These are phyloP conservation scores for Leucophora obtusa DNA, from an alignment of 2,888 invertebrate genomes.

Conservation along the genomic window DNA sequence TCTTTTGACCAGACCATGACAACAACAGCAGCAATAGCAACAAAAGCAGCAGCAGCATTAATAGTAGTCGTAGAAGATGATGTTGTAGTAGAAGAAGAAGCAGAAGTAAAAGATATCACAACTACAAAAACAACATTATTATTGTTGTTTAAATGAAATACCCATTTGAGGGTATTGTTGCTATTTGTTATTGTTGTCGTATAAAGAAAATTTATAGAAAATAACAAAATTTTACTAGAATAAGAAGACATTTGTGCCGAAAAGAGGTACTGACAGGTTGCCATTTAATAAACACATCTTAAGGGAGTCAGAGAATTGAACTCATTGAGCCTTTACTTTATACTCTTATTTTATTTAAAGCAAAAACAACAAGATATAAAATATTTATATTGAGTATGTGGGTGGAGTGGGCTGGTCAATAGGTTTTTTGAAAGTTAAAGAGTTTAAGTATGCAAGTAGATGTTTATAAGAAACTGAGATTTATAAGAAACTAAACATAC, in stretches of 20 bases:
- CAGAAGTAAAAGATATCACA: conserved; percentile 8
- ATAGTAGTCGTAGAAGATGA: too few species aligned
- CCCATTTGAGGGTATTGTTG: conserved; percentile 55
- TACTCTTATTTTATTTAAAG: conserved; percentile 1
- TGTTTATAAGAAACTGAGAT: conserved; percentile 46
- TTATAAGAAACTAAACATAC: conserved; percentile 29
- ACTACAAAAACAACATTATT: conserved; percentile 24
- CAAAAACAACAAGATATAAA: conserved; percentile 48
- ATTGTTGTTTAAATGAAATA: conserved; percentile 54
- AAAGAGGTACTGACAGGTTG: conserved; percentile 65
- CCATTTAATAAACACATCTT: conserved; percentile 60
- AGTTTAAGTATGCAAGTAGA: conserved; percentile 28
- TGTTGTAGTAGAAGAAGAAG: not conserved
- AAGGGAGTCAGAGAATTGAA: conserved; percentile 37
- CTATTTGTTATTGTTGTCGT: conserved; percentile 13
- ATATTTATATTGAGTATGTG: conserved; percentile 27
- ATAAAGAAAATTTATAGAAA: conserved; percentile 47
- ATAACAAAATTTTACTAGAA: conserved; percentile 49
- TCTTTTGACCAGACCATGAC: conserved; percentile 49
- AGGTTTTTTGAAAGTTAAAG: conserved; percentile 21
- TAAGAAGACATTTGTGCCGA: conserved; percentile 55
- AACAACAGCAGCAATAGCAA: conserved; percentile 18
- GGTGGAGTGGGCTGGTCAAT: not conserved
- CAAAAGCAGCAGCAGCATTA: not conserved
- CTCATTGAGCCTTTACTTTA: conserved; percentile 13